Conservation (phyloP, 1,140 invertebrate species). For the Neodiprion lecontei region DNA sequence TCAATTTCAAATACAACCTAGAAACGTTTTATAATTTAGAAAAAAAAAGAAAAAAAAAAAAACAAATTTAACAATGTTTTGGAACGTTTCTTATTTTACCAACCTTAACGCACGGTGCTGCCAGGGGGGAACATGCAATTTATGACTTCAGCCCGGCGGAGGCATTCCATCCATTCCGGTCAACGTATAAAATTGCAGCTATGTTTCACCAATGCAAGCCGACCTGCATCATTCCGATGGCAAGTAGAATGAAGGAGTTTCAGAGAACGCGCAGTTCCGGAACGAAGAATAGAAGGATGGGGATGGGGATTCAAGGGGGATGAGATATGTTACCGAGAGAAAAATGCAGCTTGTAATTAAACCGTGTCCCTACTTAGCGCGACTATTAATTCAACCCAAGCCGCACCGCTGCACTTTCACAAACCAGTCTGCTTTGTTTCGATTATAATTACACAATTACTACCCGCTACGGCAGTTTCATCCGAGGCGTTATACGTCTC, state of each 20-base stretch:
- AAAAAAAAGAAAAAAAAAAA: too few species aligned
- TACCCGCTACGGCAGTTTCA: too few species aligned
- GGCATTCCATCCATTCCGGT: constrained; percentile 6
- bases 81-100: not conserved
- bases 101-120: not conserved
- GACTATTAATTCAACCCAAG: constrained; percentile 12
- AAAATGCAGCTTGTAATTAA: constrained; percentile 19
- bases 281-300: not conserved
- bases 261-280: not conserved
- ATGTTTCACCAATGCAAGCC: constrained; percentile 2
- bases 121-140: not conserved
- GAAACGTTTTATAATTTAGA: too few species aligned
- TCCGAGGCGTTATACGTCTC: too few species aligned
- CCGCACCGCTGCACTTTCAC: not conserved
- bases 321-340: not conserved
- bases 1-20: too few species aligned
- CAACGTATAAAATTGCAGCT: not conserved
- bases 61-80: not conserved
- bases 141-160: not conserved
- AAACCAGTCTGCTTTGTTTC: constrained; percentile 3
- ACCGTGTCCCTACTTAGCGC: not conserved
- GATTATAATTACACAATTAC: not conserved
- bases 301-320: not conserved
- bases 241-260: not conserved
- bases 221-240: not conserved